Evolutionary conservation across 2,888 invertebrate species (phyloP).

Genomic region (Eristalis tenax): DNA sequence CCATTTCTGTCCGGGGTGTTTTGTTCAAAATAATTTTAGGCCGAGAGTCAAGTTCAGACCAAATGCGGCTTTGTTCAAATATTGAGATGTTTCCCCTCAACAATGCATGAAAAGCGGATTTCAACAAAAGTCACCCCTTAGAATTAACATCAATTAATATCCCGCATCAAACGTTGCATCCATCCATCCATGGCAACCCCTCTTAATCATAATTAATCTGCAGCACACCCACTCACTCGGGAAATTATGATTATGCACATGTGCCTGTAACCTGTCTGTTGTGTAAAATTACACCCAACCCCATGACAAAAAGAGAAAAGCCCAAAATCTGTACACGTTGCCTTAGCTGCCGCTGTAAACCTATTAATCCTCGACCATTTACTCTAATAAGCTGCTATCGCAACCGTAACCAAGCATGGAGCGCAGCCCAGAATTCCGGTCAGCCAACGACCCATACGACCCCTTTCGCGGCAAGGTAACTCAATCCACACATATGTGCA

Average conservation of each 20-base stretch:
- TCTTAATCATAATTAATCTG: slow-evolving; percentile 32
- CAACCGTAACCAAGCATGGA: slow-evolving; percentile 12
- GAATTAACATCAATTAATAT: slow-evolving; percentile 5
- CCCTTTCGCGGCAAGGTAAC: slow-evolving; percentile 5
- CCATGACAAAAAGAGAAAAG: not conserved
- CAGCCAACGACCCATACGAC: slow-evolving; percentile 21
- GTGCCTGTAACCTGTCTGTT: not conserved
- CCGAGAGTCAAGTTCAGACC: too few species aligned
- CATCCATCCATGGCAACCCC: not conserved
- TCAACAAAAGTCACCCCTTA: too few species aligned
- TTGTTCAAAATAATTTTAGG: too few species aligned
- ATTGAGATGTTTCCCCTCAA: too few species aligned
- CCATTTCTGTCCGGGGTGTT: too few species aligned
- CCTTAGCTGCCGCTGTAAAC: slow-evolving; percentile 7
- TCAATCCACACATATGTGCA: too few species aligned
- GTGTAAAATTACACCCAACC: slow-evolving; percentile 7
- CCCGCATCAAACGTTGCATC: not conserved
- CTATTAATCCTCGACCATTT: slow-evolving; percentile 26
- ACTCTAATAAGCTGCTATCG: slow-evolving; percentile 27
- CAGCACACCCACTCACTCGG: not conserved
- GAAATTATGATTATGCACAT: slow-evolving; percentile 1
- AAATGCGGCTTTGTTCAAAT: too few species aligned
- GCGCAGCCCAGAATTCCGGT: slow-evolving; percentile 16
- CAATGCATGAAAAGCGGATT: too few species aligned
- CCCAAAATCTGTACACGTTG: not conserved